Evolutionary conservation across 2,797 vertebrate genomes (phyloP), one percentile per base, ranked within the genome.

Genomic region (Arctocebus calabarensis): DNA sequence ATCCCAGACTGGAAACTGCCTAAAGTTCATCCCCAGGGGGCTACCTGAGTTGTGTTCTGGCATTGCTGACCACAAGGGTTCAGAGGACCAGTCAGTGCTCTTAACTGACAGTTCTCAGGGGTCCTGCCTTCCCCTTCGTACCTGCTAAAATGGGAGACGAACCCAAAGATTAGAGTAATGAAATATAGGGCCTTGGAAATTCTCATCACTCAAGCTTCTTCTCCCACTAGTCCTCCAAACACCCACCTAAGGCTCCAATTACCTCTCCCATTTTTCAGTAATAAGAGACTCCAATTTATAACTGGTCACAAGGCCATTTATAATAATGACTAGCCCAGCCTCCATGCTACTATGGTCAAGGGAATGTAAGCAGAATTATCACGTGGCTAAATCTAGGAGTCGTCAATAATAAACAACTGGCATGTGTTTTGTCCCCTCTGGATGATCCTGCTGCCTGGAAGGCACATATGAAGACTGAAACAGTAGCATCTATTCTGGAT

Each of bases 231-330:
- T 55, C 32, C 16, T 57, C 43, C 52, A 25, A 12, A 43, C 0
- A 34, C 45, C 22, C 55, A 43, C 6, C 17, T 10, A 73, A 73
- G 23, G 13, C 61, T 43, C 48, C 84, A 29, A 62, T 25, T 57
- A 32, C 43, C 8, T 27, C 68, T 82, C 43, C 43, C 32, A 48
- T 92, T 88, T 66, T 92, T 71, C 27, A 75, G 27, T 59, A 91
- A 59, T 52, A 55, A 81, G 94, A 81, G 29, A 8, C 84, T 91
- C 75, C 17, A 37, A 6, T 74, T 91, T 95, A 23, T 61, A 78
- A 45, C 23, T 22, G 16, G 7, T 59, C 81, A 89, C 34, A 71
- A 70, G 74, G 62, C 2, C 62, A 79, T 70, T n/a, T 45, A 84
- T 45, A 87, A 66, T 55, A 84, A 84, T 74, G 45, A 45, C 82